Conservation (phyloP, 1,140 invertebrate genomes). For the Portunus trituberculatus region DNA sequence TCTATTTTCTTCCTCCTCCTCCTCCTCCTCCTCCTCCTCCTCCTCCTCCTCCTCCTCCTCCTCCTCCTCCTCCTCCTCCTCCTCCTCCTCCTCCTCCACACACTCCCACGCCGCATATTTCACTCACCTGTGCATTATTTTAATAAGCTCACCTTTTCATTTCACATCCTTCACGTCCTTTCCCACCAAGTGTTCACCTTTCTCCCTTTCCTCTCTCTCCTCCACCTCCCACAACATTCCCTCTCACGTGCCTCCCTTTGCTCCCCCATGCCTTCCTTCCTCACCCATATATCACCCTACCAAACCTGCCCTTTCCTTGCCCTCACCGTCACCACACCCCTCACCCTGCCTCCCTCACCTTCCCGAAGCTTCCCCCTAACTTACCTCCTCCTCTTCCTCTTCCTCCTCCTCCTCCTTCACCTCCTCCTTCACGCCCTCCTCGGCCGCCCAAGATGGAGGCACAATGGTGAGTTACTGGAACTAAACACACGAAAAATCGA, state of each 20-base stretch:
- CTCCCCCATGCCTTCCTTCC: neutral
- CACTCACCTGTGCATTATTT: neutral
- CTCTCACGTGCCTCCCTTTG: neutral
- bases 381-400: neutral
- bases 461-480: conserved; percentile 21
- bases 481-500: conserved; percentile 4
- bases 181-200: neutral
- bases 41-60: neutral
- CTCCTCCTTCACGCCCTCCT: conserved; percentile 43
- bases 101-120: neutral
- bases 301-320: neutral
- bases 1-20: neutral
- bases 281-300: neutral
- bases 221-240: neutral
- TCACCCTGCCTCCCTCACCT: neutral
- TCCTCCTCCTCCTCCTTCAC: neutral
- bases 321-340: neutral
- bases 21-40: neutral
- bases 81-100: neutral
- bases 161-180: neutral
- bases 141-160: neutral
- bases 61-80: conserved; percentile 29
- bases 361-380: neutral
- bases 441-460: neutral
- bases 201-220: neutral